Evolutionary conservation across 2,888 invertebrate genomes (phyloP).

Genomic region (Agonum fuliginosum): DNA sequence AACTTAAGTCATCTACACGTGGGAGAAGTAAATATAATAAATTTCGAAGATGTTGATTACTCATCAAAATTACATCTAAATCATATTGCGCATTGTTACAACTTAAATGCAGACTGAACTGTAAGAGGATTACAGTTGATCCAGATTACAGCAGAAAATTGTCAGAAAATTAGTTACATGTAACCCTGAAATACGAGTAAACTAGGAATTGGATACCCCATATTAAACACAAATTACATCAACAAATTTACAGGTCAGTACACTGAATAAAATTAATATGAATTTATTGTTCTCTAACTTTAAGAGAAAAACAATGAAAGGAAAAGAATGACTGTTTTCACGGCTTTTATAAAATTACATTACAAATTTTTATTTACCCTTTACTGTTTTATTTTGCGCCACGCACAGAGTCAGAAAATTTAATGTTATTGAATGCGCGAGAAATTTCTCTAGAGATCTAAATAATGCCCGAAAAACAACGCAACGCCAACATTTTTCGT

Average conservation of each 20-base stretch:
- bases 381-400: background rate
- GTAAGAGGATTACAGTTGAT: slow-evolving; percentile 25
- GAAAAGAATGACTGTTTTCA: background rate
- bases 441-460: background rate
- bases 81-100: slow-evolving; percentile 17
- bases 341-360: background rate
- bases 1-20: no score
- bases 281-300: background rate
- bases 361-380: background rate
- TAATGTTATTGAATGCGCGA: background rate
- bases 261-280: background rate
- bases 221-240: slow-evolving; percentile 13
- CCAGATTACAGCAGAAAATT: slow-evolving; percentile 32
- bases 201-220: slow-evolving; percentile 22
- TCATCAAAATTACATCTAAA: no score
- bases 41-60: no score
- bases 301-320: background rate
- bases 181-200: slow-evolving; percentile 12
- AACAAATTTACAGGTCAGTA: background rate
- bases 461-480: background rate
- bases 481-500: background rate
- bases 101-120: background rate
- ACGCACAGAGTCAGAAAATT: background rate
- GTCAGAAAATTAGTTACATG: slow-evolving; percentile 38
- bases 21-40: no score